phyloP scores from a whole-genome alignment of 35 echinoderm and acorn worm genomes.

The Apostichopus japonicus region DNA sequence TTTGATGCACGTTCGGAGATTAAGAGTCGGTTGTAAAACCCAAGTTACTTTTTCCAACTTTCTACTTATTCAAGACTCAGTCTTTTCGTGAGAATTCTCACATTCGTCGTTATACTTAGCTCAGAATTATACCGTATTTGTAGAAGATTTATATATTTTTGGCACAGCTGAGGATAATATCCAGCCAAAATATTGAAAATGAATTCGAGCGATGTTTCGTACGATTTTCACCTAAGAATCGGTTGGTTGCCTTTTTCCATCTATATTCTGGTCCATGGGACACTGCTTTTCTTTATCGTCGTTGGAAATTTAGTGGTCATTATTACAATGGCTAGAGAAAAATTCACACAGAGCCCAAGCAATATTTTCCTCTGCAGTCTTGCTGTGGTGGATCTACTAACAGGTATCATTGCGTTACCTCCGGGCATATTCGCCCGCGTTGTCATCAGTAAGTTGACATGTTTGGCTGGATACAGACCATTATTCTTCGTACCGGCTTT shows the following conservation, averaged over 20 bases:
- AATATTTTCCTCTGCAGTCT: slow-evolving; percentile 48
- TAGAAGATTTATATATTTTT: no score
- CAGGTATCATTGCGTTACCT: slow-evolving; percentile 50
- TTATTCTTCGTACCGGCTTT: slow-evolving; percentile 19
- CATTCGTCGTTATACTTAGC: no score
- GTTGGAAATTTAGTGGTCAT: slow-evolving; percentile 58
- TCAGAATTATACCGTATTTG: no score
- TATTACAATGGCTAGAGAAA: slow-evolving; percentile 28
- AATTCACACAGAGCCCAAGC: background rate
- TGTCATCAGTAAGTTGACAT: background rate
- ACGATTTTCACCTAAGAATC: slow-evolving; percentile 3
- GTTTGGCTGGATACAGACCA: background rate
- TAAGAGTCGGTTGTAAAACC: no score
- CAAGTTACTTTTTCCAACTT: no score
- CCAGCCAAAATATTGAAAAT: background rate
- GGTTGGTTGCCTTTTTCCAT: background rate
- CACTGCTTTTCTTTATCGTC: slow-evolving; percentile 21
- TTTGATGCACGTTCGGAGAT: no score
- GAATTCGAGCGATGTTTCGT: background rate
- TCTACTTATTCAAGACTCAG: no score
- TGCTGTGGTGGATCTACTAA: slow-evolving; percentile 55
- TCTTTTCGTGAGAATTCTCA: no score
- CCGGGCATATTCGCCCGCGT: slow-evolving; percentile 2
- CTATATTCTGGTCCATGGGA: slow-evolving; percentile 2
- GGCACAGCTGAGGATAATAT: no score